Evolutionary conservation across 2,888 invertebrate species (phyloP), one percentile per base, ranked within the genome.

Genomic region (Poecilobothrus nobilitatus): DNA sequence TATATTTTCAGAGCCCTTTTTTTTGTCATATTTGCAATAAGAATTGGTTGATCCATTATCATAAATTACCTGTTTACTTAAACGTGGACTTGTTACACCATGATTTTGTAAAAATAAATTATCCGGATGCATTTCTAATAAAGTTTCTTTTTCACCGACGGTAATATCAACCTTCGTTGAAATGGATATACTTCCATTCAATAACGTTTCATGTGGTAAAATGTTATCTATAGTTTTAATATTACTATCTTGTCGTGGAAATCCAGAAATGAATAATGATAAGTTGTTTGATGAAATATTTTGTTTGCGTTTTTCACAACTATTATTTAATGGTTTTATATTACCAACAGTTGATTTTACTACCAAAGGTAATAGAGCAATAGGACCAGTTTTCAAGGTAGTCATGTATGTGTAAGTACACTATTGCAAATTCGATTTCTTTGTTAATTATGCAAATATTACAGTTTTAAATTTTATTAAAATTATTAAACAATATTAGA

Each of bases 41-140:
- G 33, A 66, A 22, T 66, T 66, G 8, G 21, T 37, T 62, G 67
- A 67, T 10, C 12, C 37, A 12, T 37, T 37, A 8, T 37, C 37
- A 37, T 8, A 37, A 10, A 22, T 7, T 53, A 9, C 53, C 5
- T 18, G 12, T 62, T 68, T 71, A 70, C 74, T 74, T 68, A 77
- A 73, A 27, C 78, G 76, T 21, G 80, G 80, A 72, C 80, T 80
- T 68, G 76, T 76, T 69, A 77, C 76, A 68, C 76, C 77, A 71
- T 78, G 79, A 73, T 76, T 75, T 73, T 78, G 75, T 71, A 79
- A 75, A 74, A 78, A 74, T 74, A 80, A 71, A 70, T 78, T 79
- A 74, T 81, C 81, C 71, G 81, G 80, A 77, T 81, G 81, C 81
- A 80, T 80, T 70, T 73, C 67, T 67, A 71, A 68, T 34, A 67